A percentile compares a stretch with the other conserved stretches of the same genome.
Evolutionary conservation across 2,888 invertebrate genomes (phyloP).

Genomic region (Lasioglossum vierecki): DNA sequence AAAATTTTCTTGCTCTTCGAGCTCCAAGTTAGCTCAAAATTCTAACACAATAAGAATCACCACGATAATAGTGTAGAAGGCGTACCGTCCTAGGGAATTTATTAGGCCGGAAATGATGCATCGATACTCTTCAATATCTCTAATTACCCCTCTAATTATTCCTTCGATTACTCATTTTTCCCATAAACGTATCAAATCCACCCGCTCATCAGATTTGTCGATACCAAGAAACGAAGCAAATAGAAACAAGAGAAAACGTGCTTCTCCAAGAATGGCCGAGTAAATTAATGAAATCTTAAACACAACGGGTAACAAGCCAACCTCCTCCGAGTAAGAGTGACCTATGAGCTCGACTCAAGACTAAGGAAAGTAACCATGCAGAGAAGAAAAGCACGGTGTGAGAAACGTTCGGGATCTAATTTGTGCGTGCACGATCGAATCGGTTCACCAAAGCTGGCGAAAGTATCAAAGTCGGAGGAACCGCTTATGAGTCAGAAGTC

Average conservation of each 20-base stretch:
- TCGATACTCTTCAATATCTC: too few relatives aligned
- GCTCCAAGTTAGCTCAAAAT: too few relatives aligned
- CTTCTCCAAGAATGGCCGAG: too few relatives aligned
- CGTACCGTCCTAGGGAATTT: too few relatives aligned
- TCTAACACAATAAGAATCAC: too few relatives aligned
- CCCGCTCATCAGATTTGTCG: too few relatives aligned
- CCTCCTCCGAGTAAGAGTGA: background rate
- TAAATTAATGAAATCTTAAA: background rate
- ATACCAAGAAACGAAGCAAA: background rate
- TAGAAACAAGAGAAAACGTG: background rate
- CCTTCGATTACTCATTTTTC: too few relatives aligned
- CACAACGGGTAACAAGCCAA: background rate
- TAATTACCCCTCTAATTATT: too few relatives aligned
- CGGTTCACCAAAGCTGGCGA: background rate
- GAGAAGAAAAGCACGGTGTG: background rate
- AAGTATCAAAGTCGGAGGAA: background rate
- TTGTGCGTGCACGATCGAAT: background rate
- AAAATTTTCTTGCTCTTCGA: too few relatives aligned
- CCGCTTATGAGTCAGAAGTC: background rate
- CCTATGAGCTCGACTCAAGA: background rate
- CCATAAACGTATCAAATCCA: too few relatives aligned
- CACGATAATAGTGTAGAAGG: too few relatives aligned
- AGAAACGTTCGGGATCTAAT: background rate
- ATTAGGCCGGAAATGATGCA: background rate
- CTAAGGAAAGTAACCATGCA: background rate